Percentiles rank a stretch among this genome's conserved stretches.
These are phyloP conservation scores for Sander lucioperca DNA, from an alignment of 2,113 vertebrate species.

Conservation along the genomic window DNA sequence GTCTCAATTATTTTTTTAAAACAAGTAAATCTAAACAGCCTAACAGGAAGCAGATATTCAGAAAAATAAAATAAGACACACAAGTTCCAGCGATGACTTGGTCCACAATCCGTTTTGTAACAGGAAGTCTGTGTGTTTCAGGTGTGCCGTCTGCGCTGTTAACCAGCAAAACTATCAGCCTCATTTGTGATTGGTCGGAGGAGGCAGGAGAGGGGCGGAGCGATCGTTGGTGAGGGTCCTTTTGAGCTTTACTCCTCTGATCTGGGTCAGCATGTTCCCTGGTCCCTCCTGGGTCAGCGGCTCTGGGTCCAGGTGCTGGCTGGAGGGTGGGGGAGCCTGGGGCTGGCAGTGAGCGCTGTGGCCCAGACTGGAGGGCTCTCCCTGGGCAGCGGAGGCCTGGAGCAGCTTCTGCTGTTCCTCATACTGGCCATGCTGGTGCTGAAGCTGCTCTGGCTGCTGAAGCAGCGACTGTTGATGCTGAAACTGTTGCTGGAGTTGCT, in stretches of 20 bases:
- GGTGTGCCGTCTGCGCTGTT: not conserved
- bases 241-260: constrained; percentile 80
- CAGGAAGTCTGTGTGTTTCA: constrained; percentile 17
- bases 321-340: not conserved
- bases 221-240: constrained; percentile 85
- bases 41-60: constrained; percentile 33
- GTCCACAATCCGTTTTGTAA: not conserved
- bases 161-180: not conserved
- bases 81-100: not conserved
- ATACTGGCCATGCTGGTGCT: not conserved
- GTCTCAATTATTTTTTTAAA: not conserved
- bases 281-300: constrained; percentile 13
- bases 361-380: constrained; percentile 10
- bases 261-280: constrained; percentile 79
- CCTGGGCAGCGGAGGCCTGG: constrained; percentile 69
- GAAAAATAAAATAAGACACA: constrained; percentile 39
- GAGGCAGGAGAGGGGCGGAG: constrained; percentile 83
- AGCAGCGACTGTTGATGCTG: constrained; percentile 10
- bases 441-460: constrained; percentile 30
- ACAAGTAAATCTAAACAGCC: not conserved
- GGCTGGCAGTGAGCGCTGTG: constrained; percentile 61
- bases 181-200: constrained; percentile 77
- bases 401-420: constrained; percentile 57
- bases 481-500: constrained; percentile 16
- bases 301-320: constrained; percentile 23